Evolutionary conservation across 2,888 invertebrate genomes (phyloP), one percentile per base, ranked within the genome.

Genomic region (Diadromus collaris): DNA sequence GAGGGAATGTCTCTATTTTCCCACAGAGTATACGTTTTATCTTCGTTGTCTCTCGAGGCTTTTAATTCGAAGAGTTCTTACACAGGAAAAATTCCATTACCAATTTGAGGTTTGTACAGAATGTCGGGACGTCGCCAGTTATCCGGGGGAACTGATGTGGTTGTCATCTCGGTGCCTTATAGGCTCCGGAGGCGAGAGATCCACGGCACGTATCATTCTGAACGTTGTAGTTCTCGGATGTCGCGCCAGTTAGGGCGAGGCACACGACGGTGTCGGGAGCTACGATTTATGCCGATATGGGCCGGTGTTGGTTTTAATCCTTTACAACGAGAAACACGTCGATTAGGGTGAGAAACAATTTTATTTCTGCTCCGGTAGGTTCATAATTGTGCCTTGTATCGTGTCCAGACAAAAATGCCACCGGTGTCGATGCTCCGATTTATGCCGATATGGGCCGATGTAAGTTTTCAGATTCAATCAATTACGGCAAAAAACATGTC

Each of bases 1-100:
- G 10, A 21, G 56, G 58, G 67, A 78, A 78, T 67, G 56, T 75
- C 75, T 75, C 56, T 71, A 79, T 79, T 79, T 79, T 79, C 72
- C 71, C 72, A 68, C 51, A 46, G 46, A 46, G 68, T 19, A 48
- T 16, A 29, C 60, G 38, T 27, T 63, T 71, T 67, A 13, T 64
- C 67, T 13, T 16, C 38, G 13, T 16, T 38, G 38, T 70, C 16
- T 48, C 27, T 29, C 2, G 32, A 34, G 21, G 41, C 32, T 58
- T 68, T 38, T 41, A 46, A 68, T 72, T 67, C 67, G 61, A 16
- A 24, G 9, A 10, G 38, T 64, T 78, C 72, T 67, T 70, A 29
- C 19, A 46, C 24, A 13, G 41, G 68, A 54, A 34, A 71, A 44
- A 46, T 54, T 68, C 63, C 46, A 58, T 56, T 72, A 34, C 63